phyloP scores from a whole-genome alignment of 2,888 invertebrate genomes.

The Tetropium fuscum region DNA sequence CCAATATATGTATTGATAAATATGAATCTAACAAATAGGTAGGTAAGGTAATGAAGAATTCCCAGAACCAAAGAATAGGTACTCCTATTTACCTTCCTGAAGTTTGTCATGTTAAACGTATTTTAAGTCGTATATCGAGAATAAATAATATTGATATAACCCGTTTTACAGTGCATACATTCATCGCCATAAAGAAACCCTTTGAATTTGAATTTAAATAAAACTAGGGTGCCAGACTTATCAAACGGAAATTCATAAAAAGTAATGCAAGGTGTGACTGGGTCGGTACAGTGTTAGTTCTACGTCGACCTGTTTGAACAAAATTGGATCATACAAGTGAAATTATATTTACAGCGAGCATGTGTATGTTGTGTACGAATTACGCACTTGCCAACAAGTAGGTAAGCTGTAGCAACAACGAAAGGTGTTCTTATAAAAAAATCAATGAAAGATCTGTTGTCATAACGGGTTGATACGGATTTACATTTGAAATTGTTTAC shows the following conservation, averaged over 20 bases:
- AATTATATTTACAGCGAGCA: conserved; percentile 13
- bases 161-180: conserved; percentile 26
- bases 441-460: conserved; percentile 2
- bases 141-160: conserved; percentile 23
- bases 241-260: conserved; percentile 29
- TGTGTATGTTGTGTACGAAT: conserved; percentile 2
- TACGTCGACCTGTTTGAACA: conserved; percentile 30
- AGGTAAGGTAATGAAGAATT: neutral
- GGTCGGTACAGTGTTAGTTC: conserved; percentile 25
- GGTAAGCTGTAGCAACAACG: conserved; percentile 14
- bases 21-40: neutral
- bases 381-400: conserved; percentile 15
- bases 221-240: conserved; percentile 26
- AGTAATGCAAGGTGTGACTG: conserved; percentile 24
- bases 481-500: conserved; percentile 3
- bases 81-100: conserved; percentile 12
- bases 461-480: conserved; percentile 1
- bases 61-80: conserved; percentile 6
- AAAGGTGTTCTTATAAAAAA: conserved; percentile 16
- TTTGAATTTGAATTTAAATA: conserved; percentile 27
- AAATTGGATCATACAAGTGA: conserved; percentile 31
- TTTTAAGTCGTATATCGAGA: conserved; percentile 26
- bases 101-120: conserved; percentile 21
- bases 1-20: too few relatives aligned
- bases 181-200: conserved; percentile 27